These are phyloP conservation scores for Neodiprion pinetum DNA, from an alignment of 1,140 invertebrate genomes.

Conservation along the genomic window DNA sequence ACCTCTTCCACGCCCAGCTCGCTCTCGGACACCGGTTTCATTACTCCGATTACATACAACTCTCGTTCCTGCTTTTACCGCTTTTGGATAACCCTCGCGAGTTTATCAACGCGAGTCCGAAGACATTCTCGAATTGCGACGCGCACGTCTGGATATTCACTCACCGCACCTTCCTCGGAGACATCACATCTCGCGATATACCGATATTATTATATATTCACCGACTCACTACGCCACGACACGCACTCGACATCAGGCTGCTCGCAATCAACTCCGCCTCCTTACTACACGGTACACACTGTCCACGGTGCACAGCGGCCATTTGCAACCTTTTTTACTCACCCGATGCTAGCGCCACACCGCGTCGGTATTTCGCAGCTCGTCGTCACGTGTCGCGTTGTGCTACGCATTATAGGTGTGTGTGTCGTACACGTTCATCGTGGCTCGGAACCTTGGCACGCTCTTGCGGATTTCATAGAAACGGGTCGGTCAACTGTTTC, in stretches of 20 bases:
- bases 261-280: conserved; percentile 12
- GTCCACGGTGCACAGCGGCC: conserved; percentile 37
- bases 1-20: conserved; percentile 56
- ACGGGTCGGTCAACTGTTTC: no score
- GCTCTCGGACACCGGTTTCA: conserved; percentile 58
- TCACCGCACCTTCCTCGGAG: background rate
- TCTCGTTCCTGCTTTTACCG: no score
- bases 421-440: no score
- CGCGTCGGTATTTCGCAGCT: background rate
- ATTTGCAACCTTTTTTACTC: conserved; percentile 38
- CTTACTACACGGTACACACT: conserved; percentile 6
- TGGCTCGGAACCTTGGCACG: no score
- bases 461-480: no score
- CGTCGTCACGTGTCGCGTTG: background rate
- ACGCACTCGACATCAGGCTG: conserved; percentile 24
- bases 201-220: conserved; percentile 22
- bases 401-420: background rate
- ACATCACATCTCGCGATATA: conserved; percentile 5
- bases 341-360: background rate
- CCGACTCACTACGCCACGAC: conserved; percentile 19
- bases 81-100: no score
- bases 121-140: conserved; percentile 21
- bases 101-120: no score
- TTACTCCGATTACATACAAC: conserved; percentile 35
- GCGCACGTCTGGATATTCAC: conserved; percentile 24